phyloP scores from a whole-genome alignment of 2,797 vertebrate species.

The Xiphorhynchus erythropygius region DNA sequence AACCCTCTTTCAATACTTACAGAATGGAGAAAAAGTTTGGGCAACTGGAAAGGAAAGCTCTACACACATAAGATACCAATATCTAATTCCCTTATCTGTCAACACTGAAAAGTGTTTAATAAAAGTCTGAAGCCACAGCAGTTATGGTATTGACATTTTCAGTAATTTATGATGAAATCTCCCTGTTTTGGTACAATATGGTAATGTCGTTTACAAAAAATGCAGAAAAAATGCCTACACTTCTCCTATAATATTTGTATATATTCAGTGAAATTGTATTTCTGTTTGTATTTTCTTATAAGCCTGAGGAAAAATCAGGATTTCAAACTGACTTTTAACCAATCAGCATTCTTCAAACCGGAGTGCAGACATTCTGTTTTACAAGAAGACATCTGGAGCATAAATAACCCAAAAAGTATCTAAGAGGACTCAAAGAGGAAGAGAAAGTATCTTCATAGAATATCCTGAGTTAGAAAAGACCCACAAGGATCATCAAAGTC shows the following conservation, averaged over 20 bases:
- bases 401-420: not conserved
- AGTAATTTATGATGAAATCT: not conserved
- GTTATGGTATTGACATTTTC: not conserved
- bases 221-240: rapidly evolving
- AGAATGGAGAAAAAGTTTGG: not conserved
- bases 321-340: not conserved
- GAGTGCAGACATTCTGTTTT: not conserved
- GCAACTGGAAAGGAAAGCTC: not conserved
- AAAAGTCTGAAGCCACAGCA: not conserved
- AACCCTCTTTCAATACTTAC: not conserved
- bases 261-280: not conserved
- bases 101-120: not conserved
- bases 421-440: not conserved
- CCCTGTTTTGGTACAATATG: rapidly evolving
- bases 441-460: not conserved
- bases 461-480: not conserved
- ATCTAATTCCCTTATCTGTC: not conserved
- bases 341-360: not conserved
- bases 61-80: not conserved
- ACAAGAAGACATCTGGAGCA: not conserved
- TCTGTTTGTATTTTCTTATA: not conserved
- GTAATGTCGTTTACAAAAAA: not conserved
- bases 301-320: not conserved
- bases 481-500: not conserved
- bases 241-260: not conserved